phyloP scores from a whole-genome alignment of 2,888 invertebrate species.

The Mesodorylaimus sp. region DNA sequence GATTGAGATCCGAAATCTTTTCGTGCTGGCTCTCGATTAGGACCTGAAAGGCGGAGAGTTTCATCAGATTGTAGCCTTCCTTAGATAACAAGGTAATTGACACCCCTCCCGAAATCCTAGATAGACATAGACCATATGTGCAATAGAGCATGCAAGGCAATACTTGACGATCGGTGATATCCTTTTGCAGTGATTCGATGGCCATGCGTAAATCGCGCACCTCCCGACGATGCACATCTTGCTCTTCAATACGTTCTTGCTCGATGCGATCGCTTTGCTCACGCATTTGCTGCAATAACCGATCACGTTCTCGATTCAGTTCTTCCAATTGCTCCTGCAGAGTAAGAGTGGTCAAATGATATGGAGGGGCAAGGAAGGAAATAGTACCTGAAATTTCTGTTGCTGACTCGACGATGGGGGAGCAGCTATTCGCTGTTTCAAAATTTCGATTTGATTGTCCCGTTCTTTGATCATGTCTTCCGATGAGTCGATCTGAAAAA shows the following conservation, averaged over 20 bases:
- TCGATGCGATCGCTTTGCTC: conserved; percentile 63
- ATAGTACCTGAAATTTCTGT: conserved; percentile 11
- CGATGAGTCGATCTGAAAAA: conserved; percentile 72
- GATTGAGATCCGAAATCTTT: conserved; percentile 19
- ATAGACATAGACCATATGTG: background rate
- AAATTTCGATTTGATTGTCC: conserved; percentile 91
- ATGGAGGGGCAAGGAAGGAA: background rate
- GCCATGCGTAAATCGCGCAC: conserved; percentile 16
- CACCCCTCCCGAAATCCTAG: too few relatives aligned
- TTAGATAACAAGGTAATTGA: too few relatives aligned
- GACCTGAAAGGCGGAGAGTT: conserved; percentile 17
- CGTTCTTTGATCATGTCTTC: conserved; percentile 92
- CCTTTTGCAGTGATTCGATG: conserved; percentile 26
- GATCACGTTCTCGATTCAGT: conserved; percentile 73
- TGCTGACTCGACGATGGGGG: conserved; percentile 11
- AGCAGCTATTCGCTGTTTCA: conserved; percentile 22
- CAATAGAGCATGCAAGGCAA: background rate
- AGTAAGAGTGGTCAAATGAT: background rate
- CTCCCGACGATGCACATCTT: conserved; percentile 19
- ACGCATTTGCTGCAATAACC: conserved; percentile 82
- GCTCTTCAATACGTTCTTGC: conserved; percentile 18
- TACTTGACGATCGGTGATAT: conserved; percentile 15
- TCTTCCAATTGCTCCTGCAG: conserved; percentile 78
- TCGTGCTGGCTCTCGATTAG: conserved; percentile 28
- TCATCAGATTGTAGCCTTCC: too few relatives aligned